Conservation (phyloP, 2,797 vertebrate species). For the Microtus californicus region DNA sequence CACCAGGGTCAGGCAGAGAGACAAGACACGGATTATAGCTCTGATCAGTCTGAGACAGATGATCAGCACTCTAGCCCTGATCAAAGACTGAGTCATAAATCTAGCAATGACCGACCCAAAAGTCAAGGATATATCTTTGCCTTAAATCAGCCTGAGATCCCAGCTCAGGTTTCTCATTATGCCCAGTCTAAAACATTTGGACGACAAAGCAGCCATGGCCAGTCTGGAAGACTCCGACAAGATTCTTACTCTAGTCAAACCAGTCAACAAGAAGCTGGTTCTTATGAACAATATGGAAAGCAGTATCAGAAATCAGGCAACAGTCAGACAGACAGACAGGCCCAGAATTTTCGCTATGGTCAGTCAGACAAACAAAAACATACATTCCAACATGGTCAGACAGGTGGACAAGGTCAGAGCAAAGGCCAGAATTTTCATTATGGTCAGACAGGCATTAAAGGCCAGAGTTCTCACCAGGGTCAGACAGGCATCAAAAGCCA, state of each 20-base stretch:
- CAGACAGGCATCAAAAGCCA: neutral
- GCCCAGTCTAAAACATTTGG: slow-evolving; percentile 31
- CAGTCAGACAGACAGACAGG: neutral
- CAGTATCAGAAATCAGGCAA: slow-evolving; percentile 23
- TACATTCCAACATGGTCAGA: neutral
- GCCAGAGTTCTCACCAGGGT: fast-evolving
- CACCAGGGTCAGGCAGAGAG: neutral
- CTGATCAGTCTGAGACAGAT: slow-evolving; percentile 43
- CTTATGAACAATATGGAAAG: slow-evolving; percentile 18
- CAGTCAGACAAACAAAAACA: neutral
- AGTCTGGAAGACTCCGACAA: slow-evolving; percentile 61
- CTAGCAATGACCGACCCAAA: slow-evolving; percentile 25
- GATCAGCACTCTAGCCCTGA: slow-evolving; percentile 19
- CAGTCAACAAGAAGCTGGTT: slow-evolving; percentile 46
- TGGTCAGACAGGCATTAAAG: neutral
- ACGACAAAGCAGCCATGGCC: slow-evolving; percentile 19
- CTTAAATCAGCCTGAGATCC: slow-evolving; percentile 55
- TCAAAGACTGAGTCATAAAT: slow-evolving; percentile 45
- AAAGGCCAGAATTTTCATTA: fast-evolving
- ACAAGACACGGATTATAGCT: neutral
- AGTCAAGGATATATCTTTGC: slow-evolving; percentile 60
- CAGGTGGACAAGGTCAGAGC: neutral
- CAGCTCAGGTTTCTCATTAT: slow-evolving; percentile 31
- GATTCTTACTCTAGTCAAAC: slow-evolving; percentile 46
- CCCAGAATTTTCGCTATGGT: neutral